A percentile compares a stretch with the other conserved stretches of the same genome.
Evolutionary conservation across 2,113 vertebrate species (phyloP).

Genomic region (Sturnira hondurensis): DNA sequence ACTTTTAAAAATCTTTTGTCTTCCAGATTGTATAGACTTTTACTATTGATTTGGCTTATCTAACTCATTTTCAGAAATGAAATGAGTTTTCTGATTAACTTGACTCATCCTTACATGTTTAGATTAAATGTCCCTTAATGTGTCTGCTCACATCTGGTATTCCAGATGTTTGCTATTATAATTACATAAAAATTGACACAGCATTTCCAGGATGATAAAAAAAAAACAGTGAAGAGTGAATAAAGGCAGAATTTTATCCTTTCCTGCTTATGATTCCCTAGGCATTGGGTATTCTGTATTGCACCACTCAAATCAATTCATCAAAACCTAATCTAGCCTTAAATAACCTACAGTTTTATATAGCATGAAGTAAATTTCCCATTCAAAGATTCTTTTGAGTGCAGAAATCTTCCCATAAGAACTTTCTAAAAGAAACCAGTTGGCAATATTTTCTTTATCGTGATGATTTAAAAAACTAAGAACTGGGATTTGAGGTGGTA

Average conservation of each 20-base stretch:
- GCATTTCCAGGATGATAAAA: constrained; percentile 50
- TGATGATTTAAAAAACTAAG: not conserved
- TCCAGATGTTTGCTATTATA: constrained; percentile 71
- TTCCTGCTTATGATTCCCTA: not conserved
- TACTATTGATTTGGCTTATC: constrained; percentile 64
- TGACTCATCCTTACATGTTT: constrained; percentile 70
- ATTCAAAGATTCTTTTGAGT: not conserved
- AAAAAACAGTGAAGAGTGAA: constrained; percentile 47
- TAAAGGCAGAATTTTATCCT: constrained; percentile 17
- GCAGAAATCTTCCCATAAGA: not conserved
- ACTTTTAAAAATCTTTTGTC: constrained; percentile 58
- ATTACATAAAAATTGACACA: constrained; percentile 58
- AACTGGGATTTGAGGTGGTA: not conserved
- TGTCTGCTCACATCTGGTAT: constrained; percentile 67
- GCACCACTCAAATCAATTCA: not conserved
- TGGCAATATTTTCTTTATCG: not conserved
- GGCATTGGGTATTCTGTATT: constrained; percentile 26
- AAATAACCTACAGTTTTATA: constrained; percentile 33
- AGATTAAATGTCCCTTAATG: constrained; percentile 62
- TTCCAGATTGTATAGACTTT: constrained; percentile 57
- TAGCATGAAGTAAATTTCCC: not conserved
- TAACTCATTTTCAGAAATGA: constrained; percentile 68
- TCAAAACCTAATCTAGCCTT: constrained; percentile 19
- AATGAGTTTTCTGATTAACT: constrained; percentile 72
- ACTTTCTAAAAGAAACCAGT: not conserved